Evolutionary conservation across 2,113 vertebrate species (phyloP), one percentile per base, ranked within the genome.

Genomic region (Merops nubicus): DNA sequence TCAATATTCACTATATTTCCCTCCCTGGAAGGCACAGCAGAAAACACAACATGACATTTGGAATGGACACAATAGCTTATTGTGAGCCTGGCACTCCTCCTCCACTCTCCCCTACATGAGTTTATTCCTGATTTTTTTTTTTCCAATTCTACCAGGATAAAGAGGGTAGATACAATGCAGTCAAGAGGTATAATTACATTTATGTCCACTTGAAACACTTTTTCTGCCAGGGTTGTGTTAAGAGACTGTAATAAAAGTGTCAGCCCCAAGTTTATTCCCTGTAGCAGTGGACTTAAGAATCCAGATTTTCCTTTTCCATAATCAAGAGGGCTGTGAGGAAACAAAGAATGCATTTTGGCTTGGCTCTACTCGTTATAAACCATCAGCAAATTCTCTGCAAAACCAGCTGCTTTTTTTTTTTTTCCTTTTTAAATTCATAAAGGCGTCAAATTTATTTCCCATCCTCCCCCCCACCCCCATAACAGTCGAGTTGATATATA

Each of bases 401-500:
- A 99, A 99, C 99, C 99, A 99, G 99, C 98, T 99, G 99, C 99
- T 99, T 69, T 28, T 69, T 99, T 98, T 97, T 96, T 89, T 97
- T 97, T 89, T 97, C 87, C 94, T 85, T 97, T 97, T 94, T 78
- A 91, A 96, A 94, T 93, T 94, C 91, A 97, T 97, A 96, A 97
- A 98, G 96, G 97, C 93, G 96, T 98, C 96, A 93, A 94, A 98
- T 95, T 98, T 56, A 84, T 94, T 94, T 86, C 96, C 96, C 94
- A 42, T 84, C 96, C 96, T 91, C 96, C 97, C 95, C 96, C 91
- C 91, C 97, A 26, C 57, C 92, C 97, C 97, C 96, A 13, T 98
- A 98, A 98, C 98, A 97, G 98, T 99, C 98, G 96, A 95, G 95
- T 96, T 97, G 98, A 97, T 98, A 98, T 97, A 97, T 98, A 98